Evolutionary conservation across 2,888 invertebrate species (phyloP), one percentile per base, ranked within the genome.

Genomic region (Hofmannophila pseudospretella): DNA sequence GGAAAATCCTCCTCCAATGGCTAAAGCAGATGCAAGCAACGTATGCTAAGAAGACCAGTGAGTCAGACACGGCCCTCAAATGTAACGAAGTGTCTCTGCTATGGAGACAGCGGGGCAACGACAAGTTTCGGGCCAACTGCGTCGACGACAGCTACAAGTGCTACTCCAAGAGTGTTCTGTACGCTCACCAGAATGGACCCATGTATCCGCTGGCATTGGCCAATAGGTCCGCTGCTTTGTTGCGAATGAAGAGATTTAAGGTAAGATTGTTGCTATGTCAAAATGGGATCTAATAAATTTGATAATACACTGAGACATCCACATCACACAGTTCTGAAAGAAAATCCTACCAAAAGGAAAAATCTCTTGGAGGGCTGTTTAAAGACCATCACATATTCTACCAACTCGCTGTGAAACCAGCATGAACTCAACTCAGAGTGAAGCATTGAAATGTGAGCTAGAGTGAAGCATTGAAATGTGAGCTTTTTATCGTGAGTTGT

Each of bases 161-260:
- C 30, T 93, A 93, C 54, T 89, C 90, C 0, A 88, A 89, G 55
- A 91, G 92, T 69, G 86, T 92, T 7, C 61, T 88, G 36, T 89
- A 84, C 58, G 91, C 93, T 3, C 69, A 79, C 8, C 80, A 81
- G 22, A 68, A 82, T 19, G 88, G 88, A 29, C 72, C 87, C 7
- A 89, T 90, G 67, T 89, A 90, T 49, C 76, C 90, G 1, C 60
- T 92, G 32, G 92, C 92, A 0, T 69, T 91, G 35, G 92, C 91
- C 0, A 93, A 93, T 54, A 84, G 93, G 62, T 93, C 93, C 7
- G 93, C 92, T 10, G 88, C 90, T 5, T 77, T 91, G 29, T 82
- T 90, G 53, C 85, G 89, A 48, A 60, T 91, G 61, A 82, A 88
- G 38, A 81, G 84, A 54, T 92, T 84, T 68, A 60, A 90, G 80